These are phyloP conservation scores for Lethocerus indicus DNA, from an alignment of 1,140 invertebrate genomes.

Conservation along the genomic window DNA sequence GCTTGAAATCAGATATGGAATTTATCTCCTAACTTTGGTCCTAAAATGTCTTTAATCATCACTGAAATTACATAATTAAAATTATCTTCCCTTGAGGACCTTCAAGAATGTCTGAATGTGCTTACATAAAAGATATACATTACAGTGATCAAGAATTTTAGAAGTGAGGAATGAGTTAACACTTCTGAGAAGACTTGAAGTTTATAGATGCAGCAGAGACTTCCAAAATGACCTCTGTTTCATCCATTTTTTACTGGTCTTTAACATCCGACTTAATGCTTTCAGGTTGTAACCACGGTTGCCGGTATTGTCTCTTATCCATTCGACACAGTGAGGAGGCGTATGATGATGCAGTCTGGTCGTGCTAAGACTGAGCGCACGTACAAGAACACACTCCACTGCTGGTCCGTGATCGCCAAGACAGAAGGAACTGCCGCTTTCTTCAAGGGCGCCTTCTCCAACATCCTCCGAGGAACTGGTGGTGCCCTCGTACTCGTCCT, in stretches of 20 bases:
- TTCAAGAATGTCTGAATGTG: too few species aligned
- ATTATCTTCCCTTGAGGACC: too few species aligned
- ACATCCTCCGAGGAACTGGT: slow-evolving; percentile 60
- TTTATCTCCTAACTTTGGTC: too few species aligned
- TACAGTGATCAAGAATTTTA: too few species aligned
- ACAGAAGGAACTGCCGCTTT: slow-evolving; percentile 47
- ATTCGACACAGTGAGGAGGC: slow-evolving; percentile 74
- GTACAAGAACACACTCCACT: slow-evolving; percentile 56
- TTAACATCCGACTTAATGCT: neutral
- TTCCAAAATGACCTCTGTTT: too few species aligned
- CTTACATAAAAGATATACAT: too few species aligned
- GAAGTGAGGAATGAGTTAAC: slow-evolving; percentile 69
- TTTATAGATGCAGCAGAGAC: too few species aligned
- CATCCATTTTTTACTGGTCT: too few species aligned
- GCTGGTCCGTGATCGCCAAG: slow-evolving; percentile 49
- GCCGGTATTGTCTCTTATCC: slow-evolving; percentile 74
- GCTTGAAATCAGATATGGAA: too few species aligned
- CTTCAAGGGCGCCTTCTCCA: slow-evolving; percentile 70
- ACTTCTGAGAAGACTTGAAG: slow-evolving; percentile 40
- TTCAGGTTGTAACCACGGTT: slow-evolving; percentile 46
- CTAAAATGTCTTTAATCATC: too few species aligned
- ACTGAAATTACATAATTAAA: too few species aligned
- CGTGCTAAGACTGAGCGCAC: slow-evolving; percentile 42
- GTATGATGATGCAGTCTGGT: slow-evolving; percentile 82
- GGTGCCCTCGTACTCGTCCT: slow-evolving; percentile 60